phyloP scores from a whole-genome alignment of 2,113 vertebrate genomes.

The Prionailurus viverrinus region DNA sequence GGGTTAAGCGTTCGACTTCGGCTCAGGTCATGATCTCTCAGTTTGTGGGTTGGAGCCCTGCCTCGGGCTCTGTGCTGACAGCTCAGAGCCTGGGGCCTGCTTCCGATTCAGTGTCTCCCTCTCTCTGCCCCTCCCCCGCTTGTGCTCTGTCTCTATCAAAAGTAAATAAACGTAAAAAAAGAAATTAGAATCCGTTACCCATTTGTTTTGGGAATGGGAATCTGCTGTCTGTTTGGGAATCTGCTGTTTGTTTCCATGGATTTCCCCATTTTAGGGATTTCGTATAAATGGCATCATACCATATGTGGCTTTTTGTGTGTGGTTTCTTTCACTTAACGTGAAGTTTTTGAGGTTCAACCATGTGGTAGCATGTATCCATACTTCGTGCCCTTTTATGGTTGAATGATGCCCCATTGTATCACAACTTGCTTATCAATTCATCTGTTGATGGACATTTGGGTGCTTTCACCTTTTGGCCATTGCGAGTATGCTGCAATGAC shows the following conservation, averaged over 20 bases:
- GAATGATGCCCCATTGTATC: neutral
- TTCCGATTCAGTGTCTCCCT: no score
- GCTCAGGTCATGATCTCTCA: no score
- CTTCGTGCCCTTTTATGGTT: neutral
- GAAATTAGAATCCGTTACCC: no score
- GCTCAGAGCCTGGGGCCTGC: no score
- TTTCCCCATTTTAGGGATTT: neutral
- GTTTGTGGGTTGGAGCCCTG: no score
- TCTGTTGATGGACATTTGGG: neutral
- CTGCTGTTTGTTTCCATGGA: neutral
- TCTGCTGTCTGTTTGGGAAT: neutral
- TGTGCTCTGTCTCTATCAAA: no score
- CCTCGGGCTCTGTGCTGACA: no score
- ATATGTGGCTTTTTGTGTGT: neutral
- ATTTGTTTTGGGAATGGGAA: no score
- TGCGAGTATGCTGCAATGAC: neutral
- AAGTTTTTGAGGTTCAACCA: neutral
- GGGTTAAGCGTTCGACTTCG: no score
- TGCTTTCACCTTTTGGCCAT: neutral
- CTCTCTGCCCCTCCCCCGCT: no score
- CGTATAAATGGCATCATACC: neutral
- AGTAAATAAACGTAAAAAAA: no score
- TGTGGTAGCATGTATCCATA: neutral
- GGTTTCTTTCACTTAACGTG: neutral
- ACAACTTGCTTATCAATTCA: neutral